Evolutionary conservation across 2,113 vertebrate genomes (phyloP).

Genomic region (Acinonyx jubatus): DNA sequence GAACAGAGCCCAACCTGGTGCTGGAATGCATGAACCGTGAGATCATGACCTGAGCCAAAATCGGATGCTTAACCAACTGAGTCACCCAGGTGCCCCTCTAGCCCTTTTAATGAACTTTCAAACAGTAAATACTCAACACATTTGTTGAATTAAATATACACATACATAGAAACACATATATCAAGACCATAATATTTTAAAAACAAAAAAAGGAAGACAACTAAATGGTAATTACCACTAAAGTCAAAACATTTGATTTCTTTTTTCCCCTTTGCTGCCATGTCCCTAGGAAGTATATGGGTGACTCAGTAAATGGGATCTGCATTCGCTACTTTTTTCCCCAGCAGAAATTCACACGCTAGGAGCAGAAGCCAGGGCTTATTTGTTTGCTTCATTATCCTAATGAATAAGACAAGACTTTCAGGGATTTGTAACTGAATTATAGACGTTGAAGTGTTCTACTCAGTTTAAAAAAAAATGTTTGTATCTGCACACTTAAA

Average conservation of each 20-base stretch:
- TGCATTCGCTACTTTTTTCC: not conserved
- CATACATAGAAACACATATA: not conserved
- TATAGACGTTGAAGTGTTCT: not conserved
- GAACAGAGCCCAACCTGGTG: no score
- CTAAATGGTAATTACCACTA: not conserved
- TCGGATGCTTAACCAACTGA: no score
- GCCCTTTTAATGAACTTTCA: not conserved
- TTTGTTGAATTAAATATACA: not conserved
- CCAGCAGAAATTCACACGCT: not conserved
- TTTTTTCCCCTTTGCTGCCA: not conserved
- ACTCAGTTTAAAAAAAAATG: not conserved
- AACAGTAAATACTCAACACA: not conserved
- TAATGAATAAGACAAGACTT: constrained; percentile 49
- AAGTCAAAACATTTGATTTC: not conserved
- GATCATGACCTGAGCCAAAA: no score
- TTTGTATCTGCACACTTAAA: constrained; percentile 7
- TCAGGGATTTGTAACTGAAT: constrained; percentile 23
- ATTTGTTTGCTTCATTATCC: constrained; percentile 36
- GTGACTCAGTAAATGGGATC: not conserved
- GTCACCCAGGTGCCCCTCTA: not conserved
- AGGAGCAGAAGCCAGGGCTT: not conserved
- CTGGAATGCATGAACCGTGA: no score
- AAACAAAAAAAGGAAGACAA: not conserved
- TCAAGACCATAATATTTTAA: not conserved
- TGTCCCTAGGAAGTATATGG: not conserved